Evolutionary conservation across 2,888 invertebrate species (phyloP), one percentile per base, ranked within the genome.

Genomic region (Neuroscelio doddi): DNA sequence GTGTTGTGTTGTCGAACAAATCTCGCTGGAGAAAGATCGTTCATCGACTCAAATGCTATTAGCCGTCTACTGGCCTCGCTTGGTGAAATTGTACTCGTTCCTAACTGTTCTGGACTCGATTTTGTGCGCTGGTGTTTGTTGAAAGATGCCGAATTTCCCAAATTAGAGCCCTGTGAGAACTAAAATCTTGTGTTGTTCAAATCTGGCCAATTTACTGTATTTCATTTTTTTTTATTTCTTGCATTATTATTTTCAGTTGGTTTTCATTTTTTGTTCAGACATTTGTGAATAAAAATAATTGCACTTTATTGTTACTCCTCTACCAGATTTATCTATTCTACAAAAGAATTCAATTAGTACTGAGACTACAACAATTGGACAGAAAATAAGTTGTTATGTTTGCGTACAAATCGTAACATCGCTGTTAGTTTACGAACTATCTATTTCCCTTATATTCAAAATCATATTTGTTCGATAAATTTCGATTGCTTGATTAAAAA

Each of bases 81-180:
- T 1, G 83, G 79, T 36, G 82, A 82, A 49, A 83, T 81, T 38
- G 83, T 74, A 26, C 81, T 76, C 15, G 80, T 81, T 29, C 81
- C 79, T 45, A 88, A 76, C 55, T 88, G 88, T 79, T 90, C 90
- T 7, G 90, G 90, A 76, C 89, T 90, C 55, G 90, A 90, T 78
- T 90, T 90, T 50, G 90, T 89, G 66, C 90, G 86, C 72, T 90
- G 90, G 76, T 90, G 90, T 26, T 88, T 88, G 61, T 86, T 80
- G 26, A 80, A 64, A 8, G 76, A 76, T 41, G 75, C 75, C 3
- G 78, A 70, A 4, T 80, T 78, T 15, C 78, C 75, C 53, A 83
- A 69, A 69, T 82, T 80, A 2, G 80, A 71, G 24, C 80, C 81
- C 70, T 84, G 82, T 12, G 83, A 82, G 67, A 82, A 68, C 82